Conservation (phyloP, 2,797 vertebrate species). For the Crax fasciolata region DNA sequence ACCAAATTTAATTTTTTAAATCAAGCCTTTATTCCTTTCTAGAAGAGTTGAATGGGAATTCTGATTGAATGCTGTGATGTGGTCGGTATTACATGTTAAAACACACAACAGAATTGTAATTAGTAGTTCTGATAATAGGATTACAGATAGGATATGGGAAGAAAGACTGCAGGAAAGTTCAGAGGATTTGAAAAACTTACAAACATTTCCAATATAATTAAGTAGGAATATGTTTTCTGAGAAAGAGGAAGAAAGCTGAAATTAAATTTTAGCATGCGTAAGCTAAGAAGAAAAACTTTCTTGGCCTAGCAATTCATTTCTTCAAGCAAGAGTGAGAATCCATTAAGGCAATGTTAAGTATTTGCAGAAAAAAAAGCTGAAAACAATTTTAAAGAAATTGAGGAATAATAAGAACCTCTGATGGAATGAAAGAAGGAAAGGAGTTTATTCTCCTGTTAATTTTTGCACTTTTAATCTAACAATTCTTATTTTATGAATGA, state of each 20-base stretch:
- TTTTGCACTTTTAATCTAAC: neutral
- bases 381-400: neutral
- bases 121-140: neutral
- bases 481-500: neutral
- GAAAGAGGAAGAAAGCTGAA: neutral
- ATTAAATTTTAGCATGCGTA: neutral
- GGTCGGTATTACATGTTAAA: neutral
- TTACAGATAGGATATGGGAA: neutral
- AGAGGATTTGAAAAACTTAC: neutral
- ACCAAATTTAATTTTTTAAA: neutral
- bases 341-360: neutral
- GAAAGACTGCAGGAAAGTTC: neutral
- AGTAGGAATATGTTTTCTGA: neutral
- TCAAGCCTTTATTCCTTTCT: neutral
- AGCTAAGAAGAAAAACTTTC: neutral
- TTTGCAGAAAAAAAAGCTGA: neutral
- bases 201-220: neutral
- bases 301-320: neutral
- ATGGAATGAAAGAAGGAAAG: neutral
- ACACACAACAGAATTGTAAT: neutral
- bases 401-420: neutral
- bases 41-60: neutral
- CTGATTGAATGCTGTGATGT: neutral
- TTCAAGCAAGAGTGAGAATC: neutral
- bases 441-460: rapidly evolving